Percentiles rank a stretch among this genome's conserved stretches.
Evolutionary conservation across 2,888 invertebrate species (phyloP).

Genomic region (Nomada lathburiana): DNA sequence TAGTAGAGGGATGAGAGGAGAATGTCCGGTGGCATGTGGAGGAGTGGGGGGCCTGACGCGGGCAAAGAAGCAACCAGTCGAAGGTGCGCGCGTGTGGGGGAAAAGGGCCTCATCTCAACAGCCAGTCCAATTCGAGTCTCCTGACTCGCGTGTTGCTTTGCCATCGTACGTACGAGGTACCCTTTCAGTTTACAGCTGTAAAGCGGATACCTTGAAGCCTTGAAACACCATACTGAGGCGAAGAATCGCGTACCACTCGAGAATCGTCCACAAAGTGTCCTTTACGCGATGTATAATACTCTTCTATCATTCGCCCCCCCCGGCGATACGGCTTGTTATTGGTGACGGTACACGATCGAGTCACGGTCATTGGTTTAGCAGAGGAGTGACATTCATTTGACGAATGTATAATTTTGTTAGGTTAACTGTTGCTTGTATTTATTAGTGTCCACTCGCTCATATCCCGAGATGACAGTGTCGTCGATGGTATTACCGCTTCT

Average conservation of each 20-base stretch:
- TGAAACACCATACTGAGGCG: constrained; percentile 24
- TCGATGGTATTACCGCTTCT: constrained; percentile 8
- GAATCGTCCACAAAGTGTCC: constrained; percentile 42
- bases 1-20: constrained; percentile 51
- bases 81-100: constrained; percentile 45
- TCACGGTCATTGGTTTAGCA: neutral
- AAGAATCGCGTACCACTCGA: constrained; percentile 35
- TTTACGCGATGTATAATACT: constrained; percentile 12
- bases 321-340: neutral
- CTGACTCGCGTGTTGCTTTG: constrained; percentile 69
- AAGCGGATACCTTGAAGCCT: constrained; percentile 38
- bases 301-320: neutral
- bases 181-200: constrained; percentile 55
- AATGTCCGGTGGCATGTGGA: constrained; percentile 69
- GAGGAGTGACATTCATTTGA: neutral
- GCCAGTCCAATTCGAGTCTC: constrained; percentile 77
- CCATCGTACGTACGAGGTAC: constrained; percentile 56
- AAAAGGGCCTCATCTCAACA: constrained; percentile 76
- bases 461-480: constrained; percentile 45
- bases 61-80: constrained; percentile 69
- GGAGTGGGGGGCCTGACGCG: constrained; percentile 56
- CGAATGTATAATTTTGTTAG: neutral
- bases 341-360: neutral
- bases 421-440: neutral
- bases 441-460: no score